These are phyloP conservation scores for Galerucella calmariensis DNA, from an alignment of 2,888 invertebrate genomes.

Conservation along the genomic window DNA sequence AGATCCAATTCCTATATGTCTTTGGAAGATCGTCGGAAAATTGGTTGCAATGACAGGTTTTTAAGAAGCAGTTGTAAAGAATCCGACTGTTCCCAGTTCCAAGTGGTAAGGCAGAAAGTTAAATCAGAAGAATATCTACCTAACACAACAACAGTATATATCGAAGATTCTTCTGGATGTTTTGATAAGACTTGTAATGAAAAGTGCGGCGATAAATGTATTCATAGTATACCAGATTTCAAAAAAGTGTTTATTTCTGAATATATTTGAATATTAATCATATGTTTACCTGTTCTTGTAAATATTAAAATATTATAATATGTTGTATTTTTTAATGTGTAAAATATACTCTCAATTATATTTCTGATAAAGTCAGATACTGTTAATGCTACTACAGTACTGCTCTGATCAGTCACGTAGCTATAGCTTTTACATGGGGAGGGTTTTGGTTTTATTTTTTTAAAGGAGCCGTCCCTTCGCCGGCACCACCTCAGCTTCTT, in stretches of 20 bases:
- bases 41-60: slow-evolving; percentile 43
- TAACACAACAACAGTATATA: slow-evolving; percentile 49
- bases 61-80: slow-evolving; percentile 49
- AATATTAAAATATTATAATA: slow-evolving; percentile 16
- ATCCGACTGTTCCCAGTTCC: slow-evolving; percentile 44
- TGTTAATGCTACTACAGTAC: too few species aligned
- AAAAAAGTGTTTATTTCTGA: slow-evolving; percentile 69
- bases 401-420: too few species aligned
- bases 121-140: slow-evolving; percentile 58
- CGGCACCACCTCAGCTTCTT: too few species aligned
- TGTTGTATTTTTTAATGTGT: not conserved
- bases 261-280: slow-evolving; percentile 51
- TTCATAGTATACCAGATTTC: slow-evolving; percentile 69
- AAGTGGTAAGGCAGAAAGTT: slow-evolving; percentile 52
- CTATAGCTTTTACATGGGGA: too few species aligned
- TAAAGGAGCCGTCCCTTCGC: too few species aligned
- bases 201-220: slow-evolving; percentile 49
- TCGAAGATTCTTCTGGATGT: slow-evolving; percentile 49
- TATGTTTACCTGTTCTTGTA: slow-evolving; percentile 11
- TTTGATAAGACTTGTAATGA: slow-evolving; percentile 30
- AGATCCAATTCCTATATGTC: slow-evolving; percentile 61
- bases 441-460: too few species aligned
- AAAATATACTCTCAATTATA: too few species aligned
- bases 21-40: slow-evolving; percentile 53
- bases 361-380: too few species aligned